Evolutionary conservation across 2,888 invertebrate species (phyloP).

Genomic region (Drosophila algonquin): DNA sequence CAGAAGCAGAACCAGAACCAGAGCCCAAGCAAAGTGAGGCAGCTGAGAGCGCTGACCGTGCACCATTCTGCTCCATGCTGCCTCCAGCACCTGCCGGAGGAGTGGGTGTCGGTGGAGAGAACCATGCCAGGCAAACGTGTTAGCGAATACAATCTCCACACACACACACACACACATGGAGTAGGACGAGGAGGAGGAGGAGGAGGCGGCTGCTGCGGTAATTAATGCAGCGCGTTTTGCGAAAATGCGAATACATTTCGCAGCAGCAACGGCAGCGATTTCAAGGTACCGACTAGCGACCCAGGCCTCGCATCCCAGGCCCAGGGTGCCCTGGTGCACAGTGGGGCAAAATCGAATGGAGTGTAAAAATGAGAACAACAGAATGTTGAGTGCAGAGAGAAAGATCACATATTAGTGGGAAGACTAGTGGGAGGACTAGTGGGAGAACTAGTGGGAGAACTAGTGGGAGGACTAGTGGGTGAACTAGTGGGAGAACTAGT

Average conservation of each 20-base stretch:
- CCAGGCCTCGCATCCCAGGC: not conserved
- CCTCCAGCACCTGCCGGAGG: constrained; percentile 66
- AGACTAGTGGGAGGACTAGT: no score
- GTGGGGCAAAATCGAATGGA: not conserved
- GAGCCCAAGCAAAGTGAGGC: constrained; percentile 47
- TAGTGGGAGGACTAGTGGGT: no score
- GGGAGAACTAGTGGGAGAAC: no score
- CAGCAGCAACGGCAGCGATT: constrained; percentile 49
- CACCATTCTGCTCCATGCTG: constrained; percentile 42
- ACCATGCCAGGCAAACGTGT: constrained; percentile 37
- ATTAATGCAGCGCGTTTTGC: constrained; percentile 79
- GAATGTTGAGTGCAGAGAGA: no score
- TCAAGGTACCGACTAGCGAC: constrained; percentile 43
- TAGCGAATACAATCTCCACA: constrained; percentile 21
- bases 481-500: no score
- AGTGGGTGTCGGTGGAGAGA: not conserved
- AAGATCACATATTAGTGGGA: no score
- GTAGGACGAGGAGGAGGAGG: not conserved
- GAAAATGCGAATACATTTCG: constrained; percentile 80
- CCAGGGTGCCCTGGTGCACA: not conserved
- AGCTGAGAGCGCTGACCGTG: constrained; percentile 66
- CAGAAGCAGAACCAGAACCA: no score
- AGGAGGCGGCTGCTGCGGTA: constrained; percentile 69
- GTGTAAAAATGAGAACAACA: not conserved
- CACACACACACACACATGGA: constrained; percentile 15